Percentiles rank a stretch among this genome's conserved stretches.
Evolutionary conservation across 1,140 invertebrate species (phyloP).

Genomic region (Drosophila bocqueti): DNA sequence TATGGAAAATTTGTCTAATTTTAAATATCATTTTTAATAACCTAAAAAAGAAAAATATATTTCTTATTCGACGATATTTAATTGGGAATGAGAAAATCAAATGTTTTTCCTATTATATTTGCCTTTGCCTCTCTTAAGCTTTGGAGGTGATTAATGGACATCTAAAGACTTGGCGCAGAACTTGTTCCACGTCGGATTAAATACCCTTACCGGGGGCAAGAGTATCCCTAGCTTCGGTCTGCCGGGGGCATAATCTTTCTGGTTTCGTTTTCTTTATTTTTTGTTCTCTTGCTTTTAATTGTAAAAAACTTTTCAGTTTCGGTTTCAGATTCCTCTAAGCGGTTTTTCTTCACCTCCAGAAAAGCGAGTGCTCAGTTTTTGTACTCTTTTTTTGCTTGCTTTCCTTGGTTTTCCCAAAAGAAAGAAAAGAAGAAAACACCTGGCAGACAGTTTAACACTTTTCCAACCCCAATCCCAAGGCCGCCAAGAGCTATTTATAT

Average conservation of each 20-base stretch:
- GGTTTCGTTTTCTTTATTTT: neutral
- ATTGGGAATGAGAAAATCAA: neutral
- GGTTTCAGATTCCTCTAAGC: neutral
- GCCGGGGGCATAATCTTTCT: slow-evolving; percentile 5
- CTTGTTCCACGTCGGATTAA: neutral
- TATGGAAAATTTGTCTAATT: neutral
- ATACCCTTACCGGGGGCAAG: slow-evolving; percentile 1
- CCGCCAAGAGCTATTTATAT: slow-evolving; percentile 39
- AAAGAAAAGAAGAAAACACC: slow-evolving; percentile 20
- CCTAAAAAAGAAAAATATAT: neutral
- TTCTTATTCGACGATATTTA: neutral
- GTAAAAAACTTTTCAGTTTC: slow-evolving; percentile 28
- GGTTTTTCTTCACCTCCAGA: slow-evolving; percentile 3
- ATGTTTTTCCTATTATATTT: neutral
- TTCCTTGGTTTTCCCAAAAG: neutral
- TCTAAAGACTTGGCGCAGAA: neutral
- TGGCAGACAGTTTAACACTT: slow-evolving; percentile 49
- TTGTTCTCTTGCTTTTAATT: slow-evolving; percentile 25
- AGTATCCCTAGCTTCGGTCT: slow-evolving; percentile 34
- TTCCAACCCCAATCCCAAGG: slow-evolving; percentile 33
- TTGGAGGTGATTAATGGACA: neutral
- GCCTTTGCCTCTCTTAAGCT: too few species aligned
- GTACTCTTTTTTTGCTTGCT: neutral
- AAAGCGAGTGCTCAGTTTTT: slow-evolving; percentile 8
- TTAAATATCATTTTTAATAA: neutral